Evolutionary conservation across 2,113 vertebrate species (phyloP).

Genomic region (Ursus arctos): DNA sequence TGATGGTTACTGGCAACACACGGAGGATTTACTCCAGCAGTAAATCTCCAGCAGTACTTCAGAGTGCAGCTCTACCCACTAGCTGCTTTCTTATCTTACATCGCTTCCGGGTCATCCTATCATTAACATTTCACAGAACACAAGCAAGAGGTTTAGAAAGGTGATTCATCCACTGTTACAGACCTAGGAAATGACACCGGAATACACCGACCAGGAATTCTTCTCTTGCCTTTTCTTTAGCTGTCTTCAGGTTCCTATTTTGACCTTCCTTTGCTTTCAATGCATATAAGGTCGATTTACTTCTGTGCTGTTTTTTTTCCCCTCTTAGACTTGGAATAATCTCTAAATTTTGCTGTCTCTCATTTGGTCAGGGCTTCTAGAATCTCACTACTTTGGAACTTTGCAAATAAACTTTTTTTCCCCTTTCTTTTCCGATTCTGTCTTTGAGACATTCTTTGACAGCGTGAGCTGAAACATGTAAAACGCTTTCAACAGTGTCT

Average conservation of each 20-base stretch:
- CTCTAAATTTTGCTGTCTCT: constrained; percentile 10
- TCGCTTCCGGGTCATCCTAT: not conserved
- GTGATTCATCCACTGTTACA: not conserved
- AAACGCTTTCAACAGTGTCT: not conserved
- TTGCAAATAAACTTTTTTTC: not conserved
- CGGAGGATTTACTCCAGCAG: not conserved
- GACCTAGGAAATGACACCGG: not conserved
- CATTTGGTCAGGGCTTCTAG: not conserved
- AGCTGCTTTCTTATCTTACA: not conserved
- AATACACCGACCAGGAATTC: constrained; percentile 8
- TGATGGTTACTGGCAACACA: not conserved
- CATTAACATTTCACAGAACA: constrained; percentile 35
- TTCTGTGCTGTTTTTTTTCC: not conserved
- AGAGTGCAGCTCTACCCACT: not conserved
- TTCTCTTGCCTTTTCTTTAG: not conserved
- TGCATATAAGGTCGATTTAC: not conserved
- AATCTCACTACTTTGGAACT: not conserved
- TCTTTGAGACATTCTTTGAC: constrained; percentile 26
- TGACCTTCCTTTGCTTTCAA: not conserved
- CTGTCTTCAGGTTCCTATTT: not conserved
- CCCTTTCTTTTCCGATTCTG: not conserved
- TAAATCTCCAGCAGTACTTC: not conserved
- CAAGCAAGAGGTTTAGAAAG: constrained; percentile 46
- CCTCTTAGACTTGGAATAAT: not conserved
- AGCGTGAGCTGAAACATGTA: not conserved